A percentile compares a stretch with the other conserved stretches of the same genome.
Conservation (phyloP, 2,113 vertebrate genomes). For the Triplophysa siluroides region DNA sequence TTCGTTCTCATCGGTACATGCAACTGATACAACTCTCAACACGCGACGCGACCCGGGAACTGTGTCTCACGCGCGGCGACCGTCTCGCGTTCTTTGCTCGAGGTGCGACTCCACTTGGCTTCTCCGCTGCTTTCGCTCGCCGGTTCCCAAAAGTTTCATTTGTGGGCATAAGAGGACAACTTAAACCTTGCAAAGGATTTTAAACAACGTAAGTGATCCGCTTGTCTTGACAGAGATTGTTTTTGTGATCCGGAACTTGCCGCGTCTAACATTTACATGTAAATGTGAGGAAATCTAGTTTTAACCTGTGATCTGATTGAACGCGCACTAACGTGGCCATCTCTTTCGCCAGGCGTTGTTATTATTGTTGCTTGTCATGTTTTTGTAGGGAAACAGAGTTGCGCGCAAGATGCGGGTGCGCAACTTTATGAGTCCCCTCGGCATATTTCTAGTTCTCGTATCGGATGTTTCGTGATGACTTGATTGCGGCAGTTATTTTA, state of each 20-base stretch:
- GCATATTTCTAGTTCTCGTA: conserved; percentile 5
- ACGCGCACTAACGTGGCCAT: not conserved
- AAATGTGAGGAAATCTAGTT: conserved; percentile 40
- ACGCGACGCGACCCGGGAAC: conserved; percentile 73
- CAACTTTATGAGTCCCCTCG: conserved; percentile 19
- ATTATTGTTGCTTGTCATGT: conserved; percentile 1
- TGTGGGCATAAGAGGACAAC: conserved; percentile 70
- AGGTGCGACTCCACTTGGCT: conserved; percentile 78
- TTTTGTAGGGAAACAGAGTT: conserved; percentile 27
- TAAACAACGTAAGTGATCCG: conserved; percentile 78
- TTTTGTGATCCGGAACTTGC: conserved; percentile 32
- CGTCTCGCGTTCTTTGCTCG: conserved; percentile 70
- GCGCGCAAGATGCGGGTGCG: conserved; percentile 12
- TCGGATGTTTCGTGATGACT: conserved; percentile 16
- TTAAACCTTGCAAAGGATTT: conserved; percentile 71
- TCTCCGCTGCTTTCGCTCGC: conserved; percentile 61
- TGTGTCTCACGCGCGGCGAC: conserved; percentile 62
- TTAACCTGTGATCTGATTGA: conserved; percentile 13
- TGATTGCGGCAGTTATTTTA: conserved; percentile 24
- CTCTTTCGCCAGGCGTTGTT: not conserved
- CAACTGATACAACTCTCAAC: conserved; percentile 82
- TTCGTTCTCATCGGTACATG: conserved; percentile 71
- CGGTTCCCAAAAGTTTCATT: conserved; percentile 63
- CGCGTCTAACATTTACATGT: conserved; percentile 42
- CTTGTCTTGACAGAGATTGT: conserved; percentile 55